Evolutionary conservation across 1,140 invertebrate genomes (phyloP), one percentile per base, ranked within the genome.

Genomic region (Lutraria rhynchaena): DNA sequence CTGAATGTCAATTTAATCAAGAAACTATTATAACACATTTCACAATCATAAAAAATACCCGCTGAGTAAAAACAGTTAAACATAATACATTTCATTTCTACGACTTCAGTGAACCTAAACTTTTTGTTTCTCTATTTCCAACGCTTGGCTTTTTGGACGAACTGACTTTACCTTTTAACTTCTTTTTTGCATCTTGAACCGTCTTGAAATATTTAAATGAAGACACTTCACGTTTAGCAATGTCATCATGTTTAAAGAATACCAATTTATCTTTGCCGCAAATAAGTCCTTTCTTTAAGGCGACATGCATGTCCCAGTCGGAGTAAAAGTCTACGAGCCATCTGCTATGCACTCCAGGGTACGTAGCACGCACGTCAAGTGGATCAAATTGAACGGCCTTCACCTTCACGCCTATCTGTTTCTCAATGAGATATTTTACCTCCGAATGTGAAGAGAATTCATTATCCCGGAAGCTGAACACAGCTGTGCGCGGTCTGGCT

Each of bases 381-480:
- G 78, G 78, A 44, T 81, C 78, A 29, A 65, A 81, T 44, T 81
- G 78, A n/a, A 74, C 35, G 4, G 13, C 31, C 29, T 53, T 65
- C 0, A 73, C 69, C 11, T 31, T 61, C n/a, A 81, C 69, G 7
- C 57, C 55, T 11, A 74, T 51, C 31, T 81, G 69, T 24, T 55
- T 81, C 57, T 81, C 78, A n/a, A 81, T 53, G 3, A 73, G 27
- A 46, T 53, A 73, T 35, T 74, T 81, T 9, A 81, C 78, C 31
- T 81, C 78, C 17, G 69, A 57, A 33, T 81, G 78, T 15, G 46
- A 65, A 1, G 69, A 49, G 44, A 22, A 63, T 65, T 81, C 78
- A 57, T 81, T 81, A 44, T 81, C 78, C n/a, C 78, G 67, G 60
- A 81, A 74, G 33, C 78, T 81, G 37, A 81, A 81, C 27, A 81